Base-by-base conservation (phyloP, 37 sponge, comb jelly and placozoan species). In the Ephydatia muelleri region DNA sequence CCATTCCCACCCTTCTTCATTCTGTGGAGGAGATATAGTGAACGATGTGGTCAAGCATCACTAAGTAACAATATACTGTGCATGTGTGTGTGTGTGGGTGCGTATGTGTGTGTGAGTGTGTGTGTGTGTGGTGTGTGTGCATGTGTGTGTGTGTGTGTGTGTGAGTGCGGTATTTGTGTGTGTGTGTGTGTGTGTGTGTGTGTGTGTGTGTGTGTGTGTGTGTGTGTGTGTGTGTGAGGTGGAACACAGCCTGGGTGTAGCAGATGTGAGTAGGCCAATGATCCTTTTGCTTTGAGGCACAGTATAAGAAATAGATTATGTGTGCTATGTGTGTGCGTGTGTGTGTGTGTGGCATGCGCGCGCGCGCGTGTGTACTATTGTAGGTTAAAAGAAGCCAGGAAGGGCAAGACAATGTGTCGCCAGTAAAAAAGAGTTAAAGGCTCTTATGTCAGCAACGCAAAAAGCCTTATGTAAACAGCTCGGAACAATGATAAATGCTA, bases 1-100 rank as follows among this genome's bases (percentile, higher is more conserved):
- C 89, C 92, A 94, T 83, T 91, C 92, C 95, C 95, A 94, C 0
- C 93, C 93, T 57, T 93, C 93, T 49, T 88, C 89, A 19, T 86
- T 87, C 89, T 90, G 69, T 0, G 26, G 65, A 8, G 34, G 22
- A 21, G 35, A 19, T 34, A 65, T 65, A 65, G 14, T 21, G 14
- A 14, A 25, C 4, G 16, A 30, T 5, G 30, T 12, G 72, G 12
- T 69, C 13, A 16, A 21, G 32, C 14, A 71, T 71, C 5, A 71
- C 30, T 29, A 5, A 69, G 32, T 71, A 34, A 0, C 72, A 34
- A 9, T 0, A 71, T 28, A 71, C 12, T 25, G 57, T 76, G 34
- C 5, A 29, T 6, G 70, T 69, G 9, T 11, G 9, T 69, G 70
- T 11, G 31, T 16, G 68, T 43, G 43, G 3, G 43, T 6, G n/a